Evolutionary conservation across 2,113 vertebrate genomes (phyloP), one percentile per base, ranked within the genome.

Genomic region (Centrocercus urophasianus): DNA sequence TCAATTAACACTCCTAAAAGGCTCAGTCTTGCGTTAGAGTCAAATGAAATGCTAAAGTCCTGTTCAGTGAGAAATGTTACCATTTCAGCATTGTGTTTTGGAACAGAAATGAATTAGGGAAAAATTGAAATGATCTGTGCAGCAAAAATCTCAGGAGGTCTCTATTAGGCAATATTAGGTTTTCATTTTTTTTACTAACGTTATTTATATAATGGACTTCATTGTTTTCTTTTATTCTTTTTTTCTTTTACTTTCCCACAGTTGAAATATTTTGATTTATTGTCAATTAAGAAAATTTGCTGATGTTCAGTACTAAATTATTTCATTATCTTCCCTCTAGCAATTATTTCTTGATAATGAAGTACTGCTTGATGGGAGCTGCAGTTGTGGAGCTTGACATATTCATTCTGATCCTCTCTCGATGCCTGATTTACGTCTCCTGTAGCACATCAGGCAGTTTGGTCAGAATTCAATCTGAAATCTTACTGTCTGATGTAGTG

Each of bases 191-290:
- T 77, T 85, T 60, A 8, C 48, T 90, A 65, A 38, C 12, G 25
- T 65, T 90, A 69, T 69, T 90, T 81, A 38, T 69, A 21, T 18
- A 54, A 28, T 69, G 40, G 40, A 48, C 19, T 60, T 43, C 21
- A 27, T 36, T 36, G 9, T 8, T 59, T 74, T 45, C 16, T 14
- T 63, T 17, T 22, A 12, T 40, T 40, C 40, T 64, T 83, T 22
- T 27, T 18, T 71, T 57, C 30, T 72, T 73, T 87, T 76, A 61
- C 34, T 22, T 84, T 89, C 36, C 36, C 40, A 54, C 27, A 59
- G 27, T 17, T 94, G n/a, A 79, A 85, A 80, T 73, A 85, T 83
- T 91, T 91, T 79, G 13, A 65, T 82, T 84, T 69, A 61, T 65
- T 86, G 71, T 47, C 48, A 47, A 16, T 75, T 13, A 72, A 38